phyloP scores from a whole-genome alignment of 2,888 invertebrate genomes.

The Bembecia ichneumoniformis region DNA sequence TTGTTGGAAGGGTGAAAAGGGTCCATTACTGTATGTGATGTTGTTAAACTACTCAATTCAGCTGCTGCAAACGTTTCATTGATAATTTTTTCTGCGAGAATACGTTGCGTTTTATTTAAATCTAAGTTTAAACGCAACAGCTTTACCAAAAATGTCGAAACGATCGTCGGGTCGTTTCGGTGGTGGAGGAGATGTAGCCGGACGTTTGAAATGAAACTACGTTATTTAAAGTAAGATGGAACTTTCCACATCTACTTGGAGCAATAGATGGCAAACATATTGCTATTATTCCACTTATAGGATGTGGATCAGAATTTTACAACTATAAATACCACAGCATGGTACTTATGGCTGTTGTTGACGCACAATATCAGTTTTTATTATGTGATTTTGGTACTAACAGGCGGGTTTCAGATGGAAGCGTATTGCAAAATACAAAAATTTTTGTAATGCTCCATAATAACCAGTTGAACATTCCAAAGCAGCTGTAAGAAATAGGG shows the following conservation, averaged over 20 bases:
- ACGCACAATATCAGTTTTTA: conserved; percentile 5
- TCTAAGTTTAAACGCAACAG: conserved; percentile 7
- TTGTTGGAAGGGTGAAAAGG: neutral
- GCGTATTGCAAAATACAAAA: conserved; percentile 2
- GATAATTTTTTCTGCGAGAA: conserved; percentile 9
- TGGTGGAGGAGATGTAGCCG: too few relatives aligned
- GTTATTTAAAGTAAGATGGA: neutral
- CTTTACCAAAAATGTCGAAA: conserved; percentile 8
- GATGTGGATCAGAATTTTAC: conserved; percentile 1
- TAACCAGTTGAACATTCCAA: neutral
- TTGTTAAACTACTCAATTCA: conserved; percentile 7
- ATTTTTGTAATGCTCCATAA: neutral
- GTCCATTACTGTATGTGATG: conserved; percentile 1
- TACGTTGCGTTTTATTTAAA: conserved; percentile 6
- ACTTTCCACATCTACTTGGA: conserved; percentile 3
- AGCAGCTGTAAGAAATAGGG: neutral
- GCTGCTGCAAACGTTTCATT: conserved; percentile 7
- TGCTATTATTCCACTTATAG: conserved; percentile 1
- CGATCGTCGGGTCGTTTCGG: conserved; percentile 5
- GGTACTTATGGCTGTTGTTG: conserved; percentile 5
- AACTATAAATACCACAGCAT: neutral
- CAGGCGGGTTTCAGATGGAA: conserved; percentile 2
- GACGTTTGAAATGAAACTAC: too few relatives aligned
- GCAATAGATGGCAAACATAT: conserved; percentile 5
- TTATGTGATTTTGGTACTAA: conserved; percentile 5